Evolutionary conservation across 2,888 invertebrate species (phyloP).

Genomic region (Chrysolina americana): DNA sequence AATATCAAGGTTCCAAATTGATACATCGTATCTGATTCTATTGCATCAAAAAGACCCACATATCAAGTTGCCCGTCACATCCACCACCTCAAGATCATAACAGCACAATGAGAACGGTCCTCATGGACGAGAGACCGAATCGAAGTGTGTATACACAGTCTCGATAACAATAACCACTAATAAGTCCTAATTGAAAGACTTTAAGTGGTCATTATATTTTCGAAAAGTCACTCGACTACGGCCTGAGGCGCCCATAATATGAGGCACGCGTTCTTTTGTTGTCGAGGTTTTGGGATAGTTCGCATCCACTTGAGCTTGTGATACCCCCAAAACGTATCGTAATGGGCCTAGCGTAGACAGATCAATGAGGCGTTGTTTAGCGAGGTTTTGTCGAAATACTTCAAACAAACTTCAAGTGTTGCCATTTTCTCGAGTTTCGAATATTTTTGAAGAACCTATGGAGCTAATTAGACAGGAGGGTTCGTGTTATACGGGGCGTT

Average conservation of each 20-base stretch:
- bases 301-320: not conserved
- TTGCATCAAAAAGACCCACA: too few relatives aligned
- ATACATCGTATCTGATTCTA: too few relatives aligned
- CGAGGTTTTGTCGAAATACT: not conserved
- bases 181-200: constrained; percentile 51
- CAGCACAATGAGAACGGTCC: not conserved
- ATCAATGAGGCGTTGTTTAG: not conserved
- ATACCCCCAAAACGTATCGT: not conserved
- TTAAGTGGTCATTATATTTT: constrained; percentile 56
- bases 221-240: constrained; percentile 49
- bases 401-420: too few relatives aligned
- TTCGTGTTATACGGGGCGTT: too few relatives aligned
- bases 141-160: constrained; percentile 5
- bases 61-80: too few relatives aligned
- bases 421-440: too few relatives aligned
- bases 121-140: not conserved
- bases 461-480: too few relatives aligned
- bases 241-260: constrained; percentile 33
- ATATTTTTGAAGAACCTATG: too few relatives aligned
- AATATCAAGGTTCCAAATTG: too few relatives aligned
- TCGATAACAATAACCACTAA: constrained; percentile 49
- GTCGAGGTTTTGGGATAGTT: not conserved
- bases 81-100: not conserved
- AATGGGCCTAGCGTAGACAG: not conserved
- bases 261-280: not conserved